Base-by-base conservation (phyloP, 2,888 invertebrate species). In the Siphonodentalium dalli region DNA sequence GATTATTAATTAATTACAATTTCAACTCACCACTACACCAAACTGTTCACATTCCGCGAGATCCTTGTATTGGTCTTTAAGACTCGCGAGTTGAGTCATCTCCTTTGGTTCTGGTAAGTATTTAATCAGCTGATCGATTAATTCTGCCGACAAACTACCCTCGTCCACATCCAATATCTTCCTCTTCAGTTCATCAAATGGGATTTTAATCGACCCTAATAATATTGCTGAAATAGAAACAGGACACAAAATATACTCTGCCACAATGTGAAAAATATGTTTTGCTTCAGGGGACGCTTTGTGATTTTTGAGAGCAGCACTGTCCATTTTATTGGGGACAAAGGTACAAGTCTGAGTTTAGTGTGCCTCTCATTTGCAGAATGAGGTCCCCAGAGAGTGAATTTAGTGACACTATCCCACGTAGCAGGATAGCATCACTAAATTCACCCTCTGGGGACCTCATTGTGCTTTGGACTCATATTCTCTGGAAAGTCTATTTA, bases 11-110 rank as follows among this genome's bases (percentile, higher is more conserved):
- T 6, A 49, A n/a, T 28, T 2, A 21, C 33, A 31, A 42, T 42
- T 28, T n/a, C 15, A 33, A 77, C 83, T 79, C 77, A 88, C 87
- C 26, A 91, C 91, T 0, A 94, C 89, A 43, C 92, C 91, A 83
- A 98, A 98, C 80, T 93, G 93, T 79, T 99, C 99, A 0, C 97
- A 93, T 66, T 94, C 95, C 1, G 83, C 78, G 61, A 84, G 82
- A 11, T 93, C 90, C 44, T 89, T 87, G 74, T 90, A 90, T 18
- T 87, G 85, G 55, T 88, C 88, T 74, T 91, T 90, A 60, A 90
- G 86, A 58, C 90, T 89, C 26, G 91, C 88, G 8, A 99, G 82
- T 68, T 91, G 89, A 64, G 89, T 90, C 20, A 99, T 83, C 72
- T 94, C 91, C 74, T 97, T 96, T 90, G 70, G 73, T 24, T 75